Conservation (phyloP, 2,797 vertebrate species). For the Buceros bicornis region DNA sequence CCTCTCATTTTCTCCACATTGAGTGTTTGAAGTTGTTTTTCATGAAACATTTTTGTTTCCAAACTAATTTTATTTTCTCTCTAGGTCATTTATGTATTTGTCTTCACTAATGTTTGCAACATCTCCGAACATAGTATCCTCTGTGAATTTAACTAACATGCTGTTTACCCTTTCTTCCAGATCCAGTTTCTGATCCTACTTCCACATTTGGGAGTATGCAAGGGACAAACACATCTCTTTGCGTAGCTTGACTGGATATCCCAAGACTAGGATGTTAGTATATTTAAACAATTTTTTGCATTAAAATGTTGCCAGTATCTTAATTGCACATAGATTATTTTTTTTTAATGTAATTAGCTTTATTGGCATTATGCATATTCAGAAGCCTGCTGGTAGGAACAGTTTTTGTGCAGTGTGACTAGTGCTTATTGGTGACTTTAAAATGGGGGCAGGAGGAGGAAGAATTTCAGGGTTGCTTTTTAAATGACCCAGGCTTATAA, state of each 20-base stretch:
- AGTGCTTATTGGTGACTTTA: slow-evolving; percentile 51
- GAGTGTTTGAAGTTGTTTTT: slow-evolving; percentile 25
- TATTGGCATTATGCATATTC: slow-evolving; percentile 57
- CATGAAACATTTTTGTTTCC: neutral
- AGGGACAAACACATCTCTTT: slow-evolving; percentile 80
- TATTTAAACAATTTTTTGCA: slow-evolving; percentile 73
- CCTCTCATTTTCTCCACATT: neutral
- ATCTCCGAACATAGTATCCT: slow-evolving; percentile 46
- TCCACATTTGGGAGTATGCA: slow-evolving; percentile 81
- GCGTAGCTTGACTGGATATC: slow-evolving; percentile 80
- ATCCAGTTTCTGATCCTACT: slow-evolving; percentile 81
- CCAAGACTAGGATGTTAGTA: slow-evolving; percentile 81
- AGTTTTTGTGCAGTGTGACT: slow-evolving; percentile 37
- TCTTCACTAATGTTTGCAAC: slow-evolving; percentile 72
- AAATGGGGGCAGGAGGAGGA: slow-evolving; percentile 33
- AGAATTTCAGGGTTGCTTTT: slow-evolving; percentile 47
- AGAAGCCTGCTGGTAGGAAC: slow-evolving; percentile 59
- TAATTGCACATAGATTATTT: slow-evolving; percentile 61
- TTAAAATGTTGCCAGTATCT: slow-evolving; percentile 73
- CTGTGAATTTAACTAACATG: slow-evolving; percentile 77
- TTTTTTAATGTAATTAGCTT: slow-evolving; percentile 63
- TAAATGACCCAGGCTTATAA: slow-evolving; percentile 30
- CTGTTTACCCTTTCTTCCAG: slow-evolving; percentile 81
- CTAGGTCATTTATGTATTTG: slow-evolving; percentile 55
- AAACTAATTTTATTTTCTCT: slow-evolving; percentile 41